Evolutionary conservation across 2,113 vertebrate genomes (phyloP).

Genomic region (Muntiacus muntjak): DNA sequence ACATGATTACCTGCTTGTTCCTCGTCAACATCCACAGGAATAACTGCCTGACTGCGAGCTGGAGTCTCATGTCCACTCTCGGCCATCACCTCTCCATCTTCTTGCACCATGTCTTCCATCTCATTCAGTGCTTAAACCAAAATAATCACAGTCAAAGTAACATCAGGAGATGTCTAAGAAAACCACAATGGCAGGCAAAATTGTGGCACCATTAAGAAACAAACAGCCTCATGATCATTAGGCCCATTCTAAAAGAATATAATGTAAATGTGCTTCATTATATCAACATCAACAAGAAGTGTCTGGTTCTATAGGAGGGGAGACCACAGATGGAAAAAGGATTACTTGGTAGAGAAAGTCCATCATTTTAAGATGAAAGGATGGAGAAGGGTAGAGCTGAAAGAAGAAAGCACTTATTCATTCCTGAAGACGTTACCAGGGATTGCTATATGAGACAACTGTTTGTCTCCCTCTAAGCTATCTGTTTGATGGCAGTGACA

Average conservation of each 20-base stretch:
- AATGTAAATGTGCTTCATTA: neutral
- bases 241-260: neutral
- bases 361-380: neutral
- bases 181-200: neutral
- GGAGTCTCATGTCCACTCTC: constrained; percentile 75
- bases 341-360: neutral
- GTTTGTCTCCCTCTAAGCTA: neutral
- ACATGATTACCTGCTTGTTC: constrained; percentile 92
- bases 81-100: constrained; percentile 82
- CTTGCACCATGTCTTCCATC: constrained; percentile 89
- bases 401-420: neutral
- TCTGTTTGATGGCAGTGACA: neutral
- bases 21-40: constrained; percentile 87
- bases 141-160: constrained; percentile 36
- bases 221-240: neutral
- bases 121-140: constrained; percentile 85
- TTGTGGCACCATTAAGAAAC: neutral
- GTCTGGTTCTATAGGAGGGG: neutral
- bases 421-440: neutral
- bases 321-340: neutral
- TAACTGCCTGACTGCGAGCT: constrained; percentile 76
- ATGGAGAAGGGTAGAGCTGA: neutral
- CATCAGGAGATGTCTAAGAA: neutral
- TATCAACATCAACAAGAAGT: neutral
- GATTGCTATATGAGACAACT: neutral